phyloP scores from a whole-genome alignment of 2,888 invertebrate genomes.

The Carabus problematicus region DNA sequence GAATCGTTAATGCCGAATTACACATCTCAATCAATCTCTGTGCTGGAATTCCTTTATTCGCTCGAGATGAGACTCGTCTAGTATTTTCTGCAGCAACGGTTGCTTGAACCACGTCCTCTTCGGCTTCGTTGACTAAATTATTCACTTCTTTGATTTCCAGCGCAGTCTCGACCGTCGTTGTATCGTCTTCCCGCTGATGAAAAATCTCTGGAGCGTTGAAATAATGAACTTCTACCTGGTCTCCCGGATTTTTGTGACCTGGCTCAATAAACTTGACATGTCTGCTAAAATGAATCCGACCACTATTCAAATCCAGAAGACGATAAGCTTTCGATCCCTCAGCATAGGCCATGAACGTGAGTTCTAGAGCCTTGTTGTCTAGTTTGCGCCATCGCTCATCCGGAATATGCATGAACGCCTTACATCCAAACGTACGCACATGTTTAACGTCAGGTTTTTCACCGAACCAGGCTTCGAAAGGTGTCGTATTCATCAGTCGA shows the following conservation, averaged over 20 bases:
- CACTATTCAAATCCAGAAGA: slow-evolving; percentile 5
- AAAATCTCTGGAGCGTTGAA: no score
- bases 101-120: not conserved
- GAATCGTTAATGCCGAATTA: not conserved
- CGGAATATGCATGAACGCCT: slow-evolving; percentile 9
- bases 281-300: slow-evolving; percentile 8
- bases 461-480: not conserved
- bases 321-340: slow-evolving; percentile 3
- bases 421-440: slow-evolving; percentile 4
- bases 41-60: slow-evolving; percentile 1
- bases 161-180: not conserved
- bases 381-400: slow-evolving; percentile 10
- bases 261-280: slow-evolving; percentile 12
- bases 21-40: not conserved
- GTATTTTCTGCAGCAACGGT: not conserved
- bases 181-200: no score
- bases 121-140: not conserved
- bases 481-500: not conserved
- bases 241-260: not conserved
- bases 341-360: slow-evolving; percentile 9
- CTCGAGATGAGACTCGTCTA: not conserved
- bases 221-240: not conserved
- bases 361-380: slow-evolving; percentile 1
- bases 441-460: slow-evolving; percentile 17
- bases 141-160: not conserved